phyloP scores from a whole-genome alignment of 2,888 invertebrate genomes.

The Melanostoma scalare region DNA sequence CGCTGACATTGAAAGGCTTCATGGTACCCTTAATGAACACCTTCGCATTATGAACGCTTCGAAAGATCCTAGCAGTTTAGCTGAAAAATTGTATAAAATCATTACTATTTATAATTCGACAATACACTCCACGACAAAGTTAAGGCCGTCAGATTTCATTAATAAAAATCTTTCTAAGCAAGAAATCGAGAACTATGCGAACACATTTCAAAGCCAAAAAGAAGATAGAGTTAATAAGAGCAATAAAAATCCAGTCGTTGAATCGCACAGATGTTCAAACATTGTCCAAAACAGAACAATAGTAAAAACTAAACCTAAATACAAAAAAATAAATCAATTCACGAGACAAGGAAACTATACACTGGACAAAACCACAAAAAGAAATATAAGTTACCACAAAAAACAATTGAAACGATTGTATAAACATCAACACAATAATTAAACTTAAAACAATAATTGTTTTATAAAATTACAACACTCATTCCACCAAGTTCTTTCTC shows the following conservation, averaged over 20 bases:
- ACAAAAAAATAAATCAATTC: conserved; percentile 2
- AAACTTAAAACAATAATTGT: no score
- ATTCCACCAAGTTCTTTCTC: no score
- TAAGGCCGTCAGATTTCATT: background rate
- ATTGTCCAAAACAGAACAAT: background rate
- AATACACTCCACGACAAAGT: no score
- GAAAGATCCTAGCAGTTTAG: background rate
- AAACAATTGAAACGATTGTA: no score
- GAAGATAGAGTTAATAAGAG: background rate
- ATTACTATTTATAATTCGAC: background rate
- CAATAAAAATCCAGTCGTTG: background rate
- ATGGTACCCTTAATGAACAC: conserved; percentile 31
- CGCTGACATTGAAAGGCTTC: conserved; percentile 27
- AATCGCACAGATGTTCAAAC: background rate
- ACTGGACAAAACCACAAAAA: no score
- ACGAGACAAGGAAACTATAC: no score
- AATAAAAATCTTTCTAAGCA: background rate
- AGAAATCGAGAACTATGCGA: background rate
- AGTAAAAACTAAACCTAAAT: background rate
- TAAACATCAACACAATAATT: no score
- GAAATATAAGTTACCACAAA: no score
- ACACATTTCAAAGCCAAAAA: background rate
- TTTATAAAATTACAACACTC: no score
- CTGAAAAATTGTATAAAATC: background rate
- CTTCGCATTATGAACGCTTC: conserved; percentile 1